A percentile compares a stretch with the other conserved stretches of the same genome.
These are phyloP conservation scores for Dromiciops gliroides DNA, from an alignment of 2,113 vertebrate genomes.

Conservation along the genomic window DNA sequence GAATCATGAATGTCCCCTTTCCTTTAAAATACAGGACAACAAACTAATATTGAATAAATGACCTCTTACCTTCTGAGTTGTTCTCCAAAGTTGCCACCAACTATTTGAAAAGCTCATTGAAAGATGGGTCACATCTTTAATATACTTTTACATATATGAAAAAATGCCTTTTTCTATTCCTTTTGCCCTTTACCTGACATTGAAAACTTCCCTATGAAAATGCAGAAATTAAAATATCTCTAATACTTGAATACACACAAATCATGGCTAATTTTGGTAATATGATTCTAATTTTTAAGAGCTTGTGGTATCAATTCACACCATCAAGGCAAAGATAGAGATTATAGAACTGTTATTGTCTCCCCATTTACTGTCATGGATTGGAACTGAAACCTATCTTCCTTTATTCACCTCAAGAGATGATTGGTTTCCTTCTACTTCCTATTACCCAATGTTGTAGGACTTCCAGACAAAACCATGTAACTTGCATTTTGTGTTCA, in stretches of 20 bases:
- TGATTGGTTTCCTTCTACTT: fast-evolving
- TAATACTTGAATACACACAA: neutral
- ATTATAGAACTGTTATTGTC: fast-evolving
- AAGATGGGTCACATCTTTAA: neutral
- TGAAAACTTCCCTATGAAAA: neutral
- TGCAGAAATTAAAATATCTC: neutral
- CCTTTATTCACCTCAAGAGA: too few relatives aligned
- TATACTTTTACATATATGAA: constrained; percentile 23
- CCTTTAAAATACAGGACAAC: neutral
- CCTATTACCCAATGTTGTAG: fast-evolving
- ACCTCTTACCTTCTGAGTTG: neutral
- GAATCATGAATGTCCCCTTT: constrained; percentile 24
- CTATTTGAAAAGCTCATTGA: constrained; percentile 30
- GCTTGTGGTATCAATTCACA: neutral
- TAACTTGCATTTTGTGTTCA: neutral
- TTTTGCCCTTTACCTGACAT: fast-evolving
- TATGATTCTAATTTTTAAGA: neutral
- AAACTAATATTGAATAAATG: neutral
- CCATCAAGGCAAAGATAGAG: neutral
- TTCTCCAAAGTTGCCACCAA: neutral
- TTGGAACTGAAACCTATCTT: too few relatives aligned
- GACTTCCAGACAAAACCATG: neutral
- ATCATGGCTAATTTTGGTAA: fast-evolving
- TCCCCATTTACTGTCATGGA: neutral
- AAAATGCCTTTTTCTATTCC: neutral